These are phyloP conservation scores for Ictalurus furcatus DNA, from an alignment of 2,113 vertebrate species.

Conservation along the genomic window DNA sequence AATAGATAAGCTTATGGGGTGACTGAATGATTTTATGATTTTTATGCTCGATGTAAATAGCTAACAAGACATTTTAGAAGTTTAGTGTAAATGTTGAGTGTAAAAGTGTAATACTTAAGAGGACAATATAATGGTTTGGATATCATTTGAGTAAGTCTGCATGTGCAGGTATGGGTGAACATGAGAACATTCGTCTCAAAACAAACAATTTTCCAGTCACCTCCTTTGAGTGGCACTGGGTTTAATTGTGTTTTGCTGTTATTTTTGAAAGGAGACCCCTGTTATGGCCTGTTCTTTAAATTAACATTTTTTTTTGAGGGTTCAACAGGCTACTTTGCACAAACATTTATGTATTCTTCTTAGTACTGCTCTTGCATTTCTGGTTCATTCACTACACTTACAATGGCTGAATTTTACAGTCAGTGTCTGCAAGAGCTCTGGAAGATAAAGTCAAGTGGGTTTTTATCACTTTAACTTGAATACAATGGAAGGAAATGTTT, in stretches of 20 bases:
- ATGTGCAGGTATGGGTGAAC: slow-evolving; percentile 13
- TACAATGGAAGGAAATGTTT: no score
- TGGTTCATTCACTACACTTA: background rate
- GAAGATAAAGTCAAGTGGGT: background rate
- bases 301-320: no score
- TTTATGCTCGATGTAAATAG: background rate
- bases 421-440: background rate
- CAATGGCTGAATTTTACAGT: background rate
- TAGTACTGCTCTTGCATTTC: background rate
- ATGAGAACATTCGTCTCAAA: slow-evolving; percentile 63
- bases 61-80: background rate
- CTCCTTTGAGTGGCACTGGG: background rate
- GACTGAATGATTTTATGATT: background rate
- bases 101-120: background rate
- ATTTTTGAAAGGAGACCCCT: slow-evolving; percentile 71
- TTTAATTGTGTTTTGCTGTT: slow-evolving; percentile 74
- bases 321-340: no score
- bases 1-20: background rate
- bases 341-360: no score
- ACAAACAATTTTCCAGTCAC: slow-evolving; percentile 69
- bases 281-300: slow-evolving; percentile 37
- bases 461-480: background rate
- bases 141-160: background rate
- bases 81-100: background rate
- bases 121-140: background rate